These are phyloP conservation scores for Malurus elegans DNA, from an alignment of 2,113 vertebrate species.

Conservation along the genomic window DNA sequence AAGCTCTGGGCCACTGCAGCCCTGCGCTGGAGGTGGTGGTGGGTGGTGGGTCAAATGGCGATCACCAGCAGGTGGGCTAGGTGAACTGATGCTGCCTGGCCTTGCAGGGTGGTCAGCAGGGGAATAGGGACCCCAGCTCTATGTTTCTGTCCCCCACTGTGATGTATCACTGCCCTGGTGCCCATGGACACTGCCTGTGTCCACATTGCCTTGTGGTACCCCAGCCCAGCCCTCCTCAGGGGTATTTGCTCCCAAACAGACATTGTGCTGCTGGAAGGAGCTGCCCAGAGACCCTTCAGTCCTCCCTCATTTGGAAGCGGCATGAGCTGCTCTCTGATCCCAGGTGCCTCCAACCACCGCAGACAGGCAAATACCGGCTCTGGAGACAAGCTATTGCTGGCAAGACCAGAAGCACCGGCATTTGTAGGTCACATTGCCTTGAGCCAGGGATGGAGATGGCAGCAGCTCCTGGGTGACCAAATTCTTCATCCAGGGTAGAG, in stretches of 20 bases:
- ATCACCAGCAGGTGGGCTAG: rapidly evolving
- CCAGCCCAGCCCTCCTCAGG: not conserved
- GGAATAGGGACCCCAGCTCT: not conserved
- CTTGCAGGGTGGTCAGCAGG: not conserved
- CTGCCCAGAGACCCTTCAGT: rapidly evolving
- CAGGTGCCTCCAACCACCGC: not conserved
- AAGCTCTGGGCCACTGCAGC: not conserved
- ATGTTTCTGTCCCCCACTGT: not conserved
- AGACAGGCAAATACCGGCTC: not conserved
- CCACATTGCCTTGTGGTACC: no score
- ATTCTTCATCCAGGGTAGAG: not conserved
- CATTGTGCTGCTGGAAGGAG: not conserved
- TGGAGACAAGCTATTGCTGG: not conserved
- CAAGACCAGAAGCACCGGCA: not conserved
- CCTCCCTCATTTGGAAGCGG: not conserved
- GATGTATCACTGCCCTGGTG: not conserved
- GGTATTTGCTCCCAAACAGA: not conserved
- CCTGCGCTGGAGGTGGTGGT: rapidly evolving
- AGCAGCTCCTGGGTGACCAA: not conserved
- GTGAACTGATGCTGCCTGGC: not conserved
- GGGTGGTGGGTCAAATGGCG: not conserved
- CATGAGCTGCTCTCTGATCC: not conserved
- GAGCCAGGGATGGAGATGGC: rapidly evolving
- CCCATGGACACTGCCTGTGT: not conserved
- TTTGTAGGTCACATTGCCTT: not conserved